These are phyloP conservation scores for Brachypteracias leptosomus DNA, from an alignment of 2,113 vertebrate genomes.

Conservation along the genomic window DNA sequence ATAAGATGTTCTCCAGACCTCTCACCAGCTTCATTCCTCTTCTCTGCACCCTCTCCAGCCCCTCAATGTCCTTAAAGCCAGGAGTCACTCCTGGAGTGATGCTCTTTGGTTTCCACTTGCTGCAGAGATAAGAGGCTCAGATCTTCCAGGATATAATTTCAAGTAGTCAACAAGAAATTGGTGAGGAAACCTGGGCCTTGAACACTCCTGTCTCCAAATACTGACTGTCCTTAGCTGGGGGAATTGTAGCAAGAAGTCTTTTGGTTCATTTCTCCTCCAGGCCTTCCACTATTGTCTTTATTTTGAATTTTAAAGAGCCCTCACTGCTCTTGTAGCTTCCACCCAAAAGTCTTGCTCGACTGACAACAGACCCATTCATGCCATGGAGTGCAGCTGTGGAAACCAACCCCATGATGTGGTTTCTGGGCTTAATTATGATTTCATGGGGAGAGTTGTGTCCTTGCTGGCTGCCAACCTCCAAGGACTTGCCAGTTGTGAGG, in stretches of 20 bases:
- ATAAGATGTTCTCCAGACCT: too few relatives aligned
- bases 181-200: not conserved
- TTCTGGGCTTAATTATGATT: not conserved
- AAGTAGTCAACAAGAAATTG: not conserved
- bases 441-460: accelerated
- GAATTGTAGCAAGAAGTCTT: not conserved
- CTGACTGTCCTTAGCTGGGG: not conserved
- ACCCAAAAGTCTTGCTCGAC: not conserved
- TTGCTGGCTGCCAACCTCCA: not conserved
- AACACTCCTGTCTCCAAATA: not conserved
- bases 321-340: not conserved
- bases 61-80: too few relatives aligned
- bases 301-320: not conserved
- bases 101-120: not conserved
- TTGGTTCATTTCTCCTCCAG: not conserved
- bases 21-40: too few relatives aligned
- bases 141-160: not conserved
- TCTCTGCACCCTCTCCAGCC: too few relatives aligned
- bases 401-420: accelerated
- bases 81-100: too few relatives aligned
- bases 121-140: not conserved
- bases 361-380: accelerated
- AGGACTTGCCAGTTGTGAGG: not conserved
- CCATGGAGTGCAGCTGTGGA: not conserved
- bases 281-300: not conserved